Base-by-base conservation (phyloP, 2,113 vertebrate species). In the Daubentonia madagascariensis region DNA sequence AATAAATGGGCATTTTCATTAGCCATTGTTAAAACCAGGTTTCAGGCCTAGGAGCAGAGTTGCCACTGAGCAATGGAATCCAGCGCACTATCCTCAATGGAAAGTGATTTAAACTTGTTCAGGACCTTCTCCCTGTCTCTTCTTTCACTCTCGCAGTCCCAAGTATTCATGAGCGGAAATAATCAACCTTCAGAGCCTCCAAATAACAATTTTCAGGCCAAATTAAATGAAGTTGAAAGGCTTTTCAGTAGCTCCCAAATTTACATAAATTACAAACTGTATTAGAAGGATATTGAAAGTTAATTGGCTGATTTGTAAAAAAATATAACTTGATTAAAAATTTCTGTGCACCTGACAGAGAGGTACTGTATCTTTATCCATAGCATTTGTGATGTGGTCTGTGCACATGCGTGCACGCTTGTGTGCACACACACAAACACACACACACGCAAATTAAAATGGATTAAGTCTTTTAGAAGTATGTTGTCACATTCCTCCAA, bases 161-260 rank as follows among this genome's bases (percentile, higher is more conserved):
- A 90, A 61, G 50, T 61, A 84, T 75, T 91, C 59, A 40, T 81
- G 68, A 94, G 43, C 92, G 63, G 54, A 48, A 87, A 75, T 73
- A 84, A 93, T 85, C 67, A 89, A 87, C 65, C 72, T 91, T 92
- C 89, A 76, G 63, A 97, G 63, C 70, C 30, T 88, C 57, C n/a
- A 94, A 40, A 81, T 94, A 92, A 92, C 72, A 92, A 76, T 94
- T 92, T 95, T 92, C 80, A 97, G 81, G 35, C n/a, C 76, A 96
- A 92, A 91, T 89, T 95, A 97, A 91, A 65, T 92, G 76, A 97
- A 73, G 57, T 76, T 86, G 52, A 95, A 94, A 96, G 72, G 16
- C 52, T 96, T 97, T 96, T 65, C 72, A 70, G 93, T 88, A 91
- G 80, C 50, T 89, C 13, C 43, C 35, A 95, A 91, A 65, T 96